Evolutionary conservation across 2,113 vertebrate species (phyloP).

Genomic region (Perca fluviatilis): DNA sequence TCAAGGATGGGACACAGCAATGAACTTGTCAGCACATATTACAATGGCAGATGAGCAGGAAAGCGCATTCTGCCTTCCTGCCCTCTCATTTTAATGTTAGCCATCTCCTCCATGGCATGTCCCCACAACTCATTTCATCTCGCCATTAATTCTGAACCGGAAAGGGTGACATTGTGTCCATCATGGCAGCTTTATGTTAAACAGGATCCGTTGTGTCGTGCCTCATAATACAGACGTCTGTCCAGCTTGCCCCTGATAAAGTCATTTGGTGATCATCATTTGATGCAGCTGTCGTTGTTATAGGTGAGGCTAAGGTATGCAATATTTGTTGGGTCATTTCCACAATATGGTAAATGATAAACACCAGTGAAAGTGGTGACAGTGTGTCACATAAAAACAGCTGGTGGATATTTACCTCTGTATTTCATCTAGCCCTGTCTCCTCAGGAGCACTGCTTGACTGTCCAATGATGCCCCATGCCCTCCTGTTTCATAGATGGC

Average conservation of each 20-base stretch:
- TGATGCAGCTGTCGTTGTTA: constrained; percentile 3
- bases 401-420: constrained; percentile 43
- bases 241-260: background rate
- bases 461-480: constrained; percentile 37
- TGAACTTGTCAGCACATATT: constrained; percentile 79
- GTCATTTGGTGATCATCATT: constrained; percentile 21
- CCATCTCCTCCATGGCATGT: constrained; percentile 56
- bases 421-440: constrained; percentile 19
- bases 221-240: constrained; percentile 39
- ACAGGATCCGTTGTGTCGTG: constrained; percentile 32
- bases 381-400: constrained; percentile 14
- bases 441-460: constrained; percentile 29
- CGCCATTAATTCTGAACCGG: constrained; percentile 52
- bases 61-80: constrained; percentile 46
- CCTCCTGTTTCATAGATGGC: constrained; percentile 51
- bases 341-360: constrained; percentile 10
- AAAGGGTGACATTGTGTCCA: constrained; percentile 66
- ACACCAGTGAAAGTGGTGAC: constrained; percentile 10
- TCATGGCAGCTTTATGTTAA: constrained; percentile 60
- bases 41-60: constrained; percentile 66
- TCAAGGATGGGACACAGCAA: constrained; percentile 76
- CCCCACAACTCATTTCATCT: constrained; percentile 69
- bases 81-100: constrained; percentile 71
- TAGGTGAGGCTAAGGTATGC: constrained; percentile 14
- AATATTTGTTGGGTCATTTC: constrained; percentile 14